Percentiles rank a stretch among this genome's conserved stretches.
Evolutionary conservation across 2,888 invertebrate species (phyloP).

Genomic region (Sinhomidia bicolor): DNA sequence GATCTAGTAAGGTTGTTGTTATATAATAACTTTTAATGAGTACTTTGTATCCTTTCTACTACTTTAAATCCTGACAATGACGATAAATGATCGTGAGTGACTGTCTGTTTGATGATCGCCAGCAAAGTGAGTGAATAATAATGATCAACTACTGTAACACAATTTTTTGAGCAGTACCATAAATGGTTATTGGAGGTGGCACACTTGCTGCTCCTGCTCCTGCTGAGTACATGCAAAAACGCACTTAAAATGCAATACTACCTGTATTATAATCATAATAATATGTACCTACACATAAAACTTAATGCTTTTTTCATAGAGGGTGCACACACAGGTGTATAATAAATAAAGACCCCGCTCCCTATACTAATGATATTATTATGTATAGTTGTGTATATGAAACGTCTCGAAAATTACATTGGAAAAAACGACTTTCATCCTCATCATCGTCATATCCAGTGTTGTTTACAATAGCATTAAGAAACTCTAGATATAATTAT

Average conservation of each 20-base stretch:
- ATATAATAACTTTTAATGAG: too few species aligned
- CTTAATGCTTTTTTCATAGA: conserved; percentile 1
- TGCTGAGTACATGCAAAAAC: neutral
- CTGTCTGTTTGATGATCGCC: neutral
- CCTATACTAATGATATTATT: neutral
- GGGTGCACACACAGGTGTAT: neutral
- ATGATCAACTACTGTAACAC: conserved; percentile 41
- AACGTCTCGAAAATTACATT: neutral
- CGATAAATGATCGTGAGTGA: neutral
- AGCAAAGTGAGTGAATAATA: conserved; percentile 12
- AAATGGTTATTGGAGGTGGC: neutral
- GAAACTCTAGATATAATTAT: conserved; percentile 20
- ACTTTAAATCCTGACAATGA: neutral
- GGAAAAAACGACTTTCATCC: conserved; percentile 1
- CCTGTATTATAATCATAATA: too few species aligned
- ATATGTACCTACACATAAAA: neutral
- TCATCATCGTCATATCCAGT: too few species aligned
- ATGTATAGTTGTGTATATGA: neutral
- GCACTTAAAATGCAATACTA: neutral
- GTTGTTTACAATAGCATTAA: conserved; percentile 21
- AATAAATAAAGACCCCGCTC: too few species aligned
- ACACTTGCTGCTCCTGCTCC: conserved; percentile 17
- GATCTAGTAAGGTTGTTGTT: too few species aligned
- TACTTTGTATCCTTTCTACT: too few species aligned
- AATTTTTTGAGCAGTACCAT: neutral